These are phyloP conservation scores for Aspidiotus destructor DNA, from an alignment of 2,888 invertebrate species.

Conservation along the genomic window DNA sequence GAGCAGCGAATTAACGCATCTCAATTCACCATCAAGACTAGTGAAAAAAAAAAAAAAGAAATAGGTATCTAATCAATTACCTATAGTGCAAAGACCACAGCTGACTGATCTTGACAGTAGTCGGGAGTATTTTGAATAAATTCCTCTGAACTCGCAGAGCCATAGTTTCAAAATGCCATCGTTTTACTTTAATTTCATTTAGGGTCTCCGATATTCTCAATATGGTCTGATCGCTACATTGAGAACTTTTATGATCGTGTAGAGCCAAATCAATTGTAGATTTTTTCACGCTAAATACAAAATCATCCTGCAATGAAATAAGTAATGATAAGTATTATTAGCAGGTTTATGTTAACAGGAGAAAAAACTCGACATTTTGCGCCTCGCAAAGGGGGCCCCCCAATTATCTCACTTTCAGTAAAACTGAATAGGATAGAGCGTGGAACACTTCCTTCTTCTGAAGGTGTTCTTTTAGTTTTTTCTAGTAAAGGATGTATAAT, in stretches of 20 bases:
- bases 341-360: background rate
- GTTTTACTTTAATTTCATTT: background rate
- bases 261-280: slow-evolving; percentile 86
- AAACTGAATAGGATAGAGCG: no score
- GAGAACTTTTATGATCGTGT: slow-evolving; percentile 49
- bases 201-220: background rate
- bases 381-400: no score
- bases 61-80: background rate
- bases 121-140: slow-evolving; percentile 20
- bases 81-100: slow-evolving; percentile 27
- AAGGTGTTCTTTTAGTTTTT: no score
- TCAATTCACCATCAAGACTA: no score
- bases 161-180: slow-evolving; percentile 8
- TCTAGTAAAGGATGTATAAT: no score
- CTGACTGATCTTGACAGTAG: slow-evolving; percentile 15
- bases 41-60: no score
- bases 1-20: no score
- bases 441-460: no score
- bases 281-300: slow-evolving; percentile 78
- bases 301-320: slow-evolving; percentile 59
- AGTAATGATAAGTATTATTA: background rate
- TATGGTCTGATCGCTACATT: background rate
- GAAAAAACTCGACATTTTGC: no score
- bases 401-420: no score
- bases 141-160: background rate